These are phyloP conservation scores for Drosophila tsacasi DNA, from an alignment of 1,140 invertebrate species.

Conservation along the genomic window DNA sequence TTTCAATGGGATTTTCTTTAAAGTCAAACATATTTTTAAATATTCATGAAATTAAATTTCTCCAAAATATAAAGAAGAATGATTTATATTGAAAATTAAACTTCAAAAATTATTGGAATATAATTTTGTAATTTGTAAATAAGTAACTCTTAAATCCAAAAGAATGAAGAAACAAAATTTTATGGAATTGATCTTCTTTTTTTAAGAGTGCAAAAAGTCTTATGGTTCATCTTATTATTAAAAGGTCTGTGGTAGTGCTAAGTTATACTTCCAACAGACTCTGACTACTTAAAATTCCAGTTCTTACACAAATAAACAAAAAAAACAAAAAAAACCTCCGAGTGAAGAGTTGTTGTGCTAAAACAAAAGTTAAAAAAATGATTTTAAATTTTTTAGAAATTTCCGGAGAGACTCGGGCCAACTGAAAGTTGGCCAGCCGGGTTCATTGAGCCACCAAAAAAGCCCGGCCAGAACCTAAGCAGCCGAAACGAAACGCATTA, in stretches of 20 bases:
- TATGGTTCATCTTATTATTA: background rate
- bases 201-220: background rate
- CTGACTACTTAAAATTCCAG: background rate
- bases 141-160: too few relatives aligned
- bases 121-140: too few relatives aligned
- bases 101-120: background rate
- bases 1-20: background rate
- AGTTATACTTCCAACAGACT: background rate
- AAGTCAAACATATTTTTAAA: too few relatives aligned
- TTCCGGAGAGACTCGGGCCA: constrained; percentile 1
- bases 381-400: constrained; percentile 22
- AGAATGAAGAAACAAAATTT: too few relatives aligned
- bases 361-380: constrained; percentile 7
- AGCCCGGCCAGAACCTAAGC: constrained; percentile 54
- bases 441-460: constrained; percentile 42
- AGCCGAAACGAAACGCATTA: constrained; percentile 71
- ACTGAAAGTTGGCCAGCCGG: constrained; percentile 11
- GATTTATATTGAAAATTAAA: background rate
- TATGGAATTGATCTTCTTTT: too few relatives aligned
- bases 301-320: background rate
- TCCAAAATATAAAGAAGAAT: too few relatives aligned
- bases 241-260: background rate
- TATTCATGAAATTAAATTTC: background rate
- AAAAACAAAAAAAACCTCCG: background rate
- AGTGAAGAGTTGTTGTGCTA: constrained; percentile 7